Conservation (phyloP, 2,113 vertebrate species). For the Toxotes jaculatrix region DNA sequence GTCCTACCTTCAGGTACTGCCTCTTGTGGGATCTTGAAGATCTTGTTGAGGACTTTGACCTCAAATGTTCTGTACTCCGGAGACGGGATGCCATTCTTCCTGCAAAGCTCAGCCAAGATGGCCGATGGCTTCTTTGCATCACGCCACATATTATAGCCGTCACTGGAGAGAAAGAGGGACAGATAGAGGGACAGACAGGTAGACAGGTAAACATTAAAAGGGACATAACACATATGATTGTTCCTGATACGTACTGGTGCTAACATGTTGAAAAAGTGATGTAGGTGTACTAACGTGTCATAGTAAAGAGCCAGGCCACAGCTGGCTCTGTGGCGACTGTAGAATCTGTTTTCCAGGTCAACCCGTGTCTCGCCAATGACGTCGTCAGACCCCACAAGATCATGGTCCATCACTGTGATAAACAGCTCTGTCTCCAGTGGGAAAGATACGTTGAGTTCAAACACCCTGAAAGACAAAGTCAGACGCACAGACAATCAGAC, state of each 20-base stretch:
- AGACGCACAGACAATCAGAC: background rate
- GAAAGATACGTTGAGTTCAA: conserved; percentile 92
- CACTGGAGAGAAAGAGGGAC: conserved; percentile 72
- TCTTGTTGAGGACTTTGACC: conserved; percentile 93
- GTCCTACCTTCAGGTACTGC: conserved; percentile 88
- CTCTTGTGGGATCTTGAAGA: conserved; percentile 91
- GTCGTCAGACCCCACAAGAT: conserved; percentile 92
- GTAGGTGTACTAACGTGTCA: conserved; percentile 82
- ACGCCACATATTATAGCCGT: conserved; percentile 91
- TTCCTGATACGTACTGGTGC: background rate
- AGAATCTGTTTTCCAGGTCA: conserved; percentile 96
- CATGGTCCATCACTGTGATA: conserved; percentile 90
- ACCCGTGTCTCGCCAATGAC: conserved; percentile 91
- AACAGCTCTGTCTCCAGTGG: conserved; percentile 91
- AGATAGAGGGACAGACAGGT: background rate
- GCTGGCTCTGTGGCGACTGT: conserved; percentile 90
- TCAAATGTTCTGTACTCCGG: conserved; percentile 89
- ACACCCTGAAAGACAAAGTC: conserved; percentile 83
- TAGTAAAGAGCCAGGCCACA: conserved; percentile 91
- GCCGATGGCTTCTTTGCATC: conserved; percentile 90
- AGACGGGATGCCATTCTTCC: conserved; percentile 84
- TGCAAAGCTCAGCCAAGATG: conserved; percentile 91
- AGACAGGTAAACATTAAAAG: background rate
- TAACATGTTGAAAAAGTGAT: background rate
- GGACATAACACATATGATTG: background rate